Evolutionary conservation across 2,113 vertebrate species (phyloP), one percentile per base, ranked within the genome.

Genomic region (Polyodon spathula): DNA sequence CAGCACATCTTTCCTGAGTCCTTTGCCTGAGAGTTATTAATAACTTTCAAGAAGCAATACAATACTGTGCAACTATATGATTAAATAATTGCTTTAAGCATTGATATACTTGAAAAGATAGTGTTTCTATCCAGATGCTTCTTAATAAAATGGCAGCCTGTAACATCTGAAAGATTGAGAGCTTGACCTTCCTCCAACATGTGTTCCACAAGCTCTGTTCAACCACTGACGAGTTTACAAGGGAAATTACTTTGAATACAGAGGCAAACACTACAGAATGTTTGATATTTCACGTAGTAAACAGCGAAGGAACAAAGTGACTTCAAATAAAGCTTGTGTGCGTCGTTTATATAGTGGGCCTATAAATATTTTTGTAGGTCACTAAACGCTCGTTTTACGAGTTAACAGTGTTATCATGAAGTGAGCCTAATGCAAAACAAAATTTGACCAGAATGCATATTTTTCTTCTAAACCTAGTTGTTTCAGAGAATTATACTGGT

Each of bases 11-110:
- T 46, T 67, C 56, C 63, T 46, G 62, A 68, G 60, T 63, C 53
- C 66, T 64, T 66, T 66, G 70, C 72, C 66, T 27, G 27, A 71
- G 71, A 72, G 70, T 62, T 74, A 78, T 81, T 82, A 81, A 80
- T 81, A 81, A 27, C 27, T 27, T 27, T 3, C 3, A 27, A 27
- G 27, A 27, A 27, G 27, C 27, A 27, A 27, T 27, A 27, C 27
- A 27, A 76, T 66, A 69, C 60, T 74, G 75, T 68, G 71, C 74
- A 63, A 66, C 67, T 71, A 78, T 78, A 71, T 75, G 76, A 81
- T 83, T 74, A 82, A 74, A 72, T 55, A 73, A 1, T 3, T 27
- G 27, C 27, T 27, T 27, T 27, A 27, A 27, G 27, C 27, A 27
- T 2, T 27, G 1, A 27, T 27, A 27, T 27, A 27, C 27, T 27